phyloP scores from a whole-genome alignment of 2,888 invertebrate species.

The Hydrotaea diabolus region DNA sequence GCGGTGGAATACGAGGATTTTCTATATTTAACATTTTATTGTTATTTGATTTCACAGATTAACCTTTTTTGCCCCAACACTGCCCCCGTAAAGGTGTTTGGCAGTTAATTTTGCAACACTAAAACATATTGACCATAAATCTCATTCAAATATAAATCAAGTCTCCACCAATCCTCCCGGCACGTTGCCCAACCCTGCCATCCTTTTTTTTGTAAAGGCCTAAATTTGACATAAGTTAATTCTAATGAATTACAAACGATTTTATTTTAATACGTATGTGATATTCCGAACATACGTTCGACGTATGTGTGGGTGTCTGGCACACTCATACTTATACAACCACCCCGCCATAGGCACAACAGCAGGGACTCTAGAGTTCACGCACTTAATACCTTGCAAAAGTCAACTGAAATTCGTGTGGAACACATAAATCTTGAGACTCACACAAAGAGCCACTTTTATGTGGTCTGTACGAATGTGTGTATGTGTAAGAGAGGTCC shows the following conservation, averaged over 20 bases:
- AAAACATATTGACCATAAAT: slow-evolving; percentile 43
- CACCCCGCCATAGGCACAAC: no score
- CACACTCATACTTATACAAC: no score
- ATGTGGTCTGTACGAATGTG: not conserved
- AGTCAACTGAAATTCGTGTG: slow-evolving; percentile 54
- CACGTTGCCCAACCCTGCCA: not conserved
- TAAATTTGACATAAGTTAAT: slow-evolving; percentile 52
- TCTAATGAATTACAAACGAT: slow-evolving; percentile 62
- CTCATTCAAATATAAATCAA: slow-evolving; percentile 46
- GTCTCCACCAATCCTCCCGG: not conserved
- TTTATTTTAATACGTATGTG: slow-evolving; percentile 50
- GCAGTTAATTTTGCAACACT: not conserved
- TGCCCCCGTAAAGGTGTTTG: slow-evolving; percentile 20
- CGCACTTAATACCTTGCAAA: slow-evolving; percentile 42
- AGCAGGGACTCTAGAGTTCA: slow-evolving; percentile 44
- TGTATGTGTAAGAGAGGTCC: slow-evolving; percentile 8
- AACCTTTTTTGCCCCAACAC: not conserved
- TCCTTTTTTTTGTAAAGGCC: not conserved
- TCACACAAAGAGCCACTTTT: slow-evolving; percentile 32
- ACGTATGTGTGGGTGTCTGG: no score
- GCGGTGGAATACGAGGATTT: not conserved
- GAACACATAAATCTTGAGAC: slow-evolving; percentile 54
- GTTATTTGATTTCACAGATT: slow-evolving; percentile 30
- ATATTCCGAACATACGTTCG: not conserved
- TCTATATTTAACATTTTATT: slow-evolving; percentile 29